Evolutionary conservation across 37 sponge, comb jelly and placozoan species (phyloP), one percentile per base, ranked within the genome.

Genomic region (Chondrilla cf. caribensis): DNA sequence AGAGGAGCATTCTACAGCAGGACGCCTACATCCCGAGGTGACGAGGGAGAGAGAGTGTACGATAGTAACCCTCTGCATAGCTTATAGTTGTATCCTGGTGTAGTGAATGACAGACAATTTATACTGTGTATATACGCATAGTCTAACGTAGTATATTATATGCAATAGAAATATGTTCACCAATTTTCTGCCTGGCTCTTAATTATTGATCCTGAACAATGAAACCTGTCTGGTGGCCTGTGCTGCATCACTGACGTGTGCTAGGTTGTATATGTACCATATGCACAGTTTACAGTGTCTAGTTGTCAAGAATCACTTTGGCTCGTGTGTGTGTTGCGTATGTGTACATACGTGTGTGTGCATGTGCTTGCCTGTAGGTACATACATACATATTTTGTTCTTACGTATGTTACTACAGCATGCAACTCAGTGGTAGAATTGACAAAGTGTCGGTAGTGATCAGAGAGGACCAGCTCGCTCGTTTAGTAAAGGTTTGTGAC

Each of bases 11-110:
- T 0, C 71, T 88, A 18, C 54, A 67, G 32, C 60, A 88, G 1
- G 86, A 85, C 82, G 89, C 92, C 32, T 83, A 64, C 54, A 58
- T 92, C 32, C 89, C 92, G 14, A 87, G 88, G 91, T 91, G 31
- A 17, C 11, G 28, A 22, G n/a, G n/a, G n/a, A 73, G 38, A 73
- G 37, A 37, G 41, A 73, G 76, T 40, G 39, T 9, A 36, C n/a
- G n/a, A n/a, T n/a, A n/a, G n/a, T n/a, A n/a, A n/a, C n/a, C n/a
- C n/a, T n/a, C n/a, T n/a, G n/a, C n/a, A n/a, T n/a, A n/a, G n/a
- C n/a, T 38, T 73, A 29, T 11, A 73, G 38, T 33, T 9, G 6
- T 62, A 9, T 5, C 15, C 18, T n/a, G 7, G 64, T 62, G 22
- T 19, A 7, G 15, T 62, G 6, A 19, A 29, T 15, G 15, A 7